Evolutionary conservation across 2,113 vertebrate species (phyloP), one percentile per base, ranked within the genome.

Genomic region (Bos taurus): DNA sequence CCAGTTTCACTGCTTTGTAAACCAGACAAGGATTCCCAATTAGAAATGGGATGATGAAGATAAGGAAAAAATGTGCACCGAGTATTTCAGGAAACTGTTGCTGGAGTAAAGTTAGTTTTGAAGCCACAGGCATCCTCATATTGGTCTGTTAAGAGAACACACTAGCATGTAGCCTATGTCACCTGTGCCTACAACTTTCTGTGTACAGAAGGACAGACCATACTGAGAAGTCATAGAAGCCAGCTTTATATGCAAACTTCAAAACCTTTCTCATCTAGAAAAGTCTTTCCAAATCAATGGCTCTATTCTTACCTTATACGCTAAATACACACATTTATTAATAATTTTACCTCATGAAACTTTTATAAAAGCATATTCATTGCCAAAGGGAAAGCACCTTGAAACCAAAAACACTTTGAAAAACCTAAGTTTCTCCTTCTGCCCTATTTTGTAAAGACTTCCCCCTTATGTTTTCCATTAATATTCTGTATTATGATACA

Each of bases 401-500:
- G 57, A 91, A 78, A 84, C 57, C 86, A 87, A 97, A 95, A 98
- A 88, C 48, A 93, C 46, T 96, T 86, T n/a, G 62, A 88, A 74
- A 98, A 94, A 59, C 52, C 10, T 56, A 81, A 77, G 83, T 98
- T 97, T 95, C 71, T 96, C 93, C 71, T 97, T 93, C 91, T 93
- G 89, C 48, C 91, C 74, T 97, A 17, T 90, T 95, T 97, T 88
- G 60, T 94, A 74, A 96, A 97, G 93, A 59, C 57, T 95, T 33
- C n/a, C 54, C 59, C 57, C 91, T 95, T 96, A 90, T 97, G 87
- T 89, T 97, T 97, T 84, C 95, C 93, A 97, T 97, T 97, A 97
- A 97, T 98, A 95, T 86, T 90, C 95, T 93, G 19, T 91, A 92
- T 96, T 95, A 90, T 83, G 52, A 80, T 67, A 91, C 26, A 93